These are phyloP conservation scores for Caenorhabditis uteleia DNA, from an alignment of 2,888 invertebrate species.

Conservation along the genomic window DNA sequence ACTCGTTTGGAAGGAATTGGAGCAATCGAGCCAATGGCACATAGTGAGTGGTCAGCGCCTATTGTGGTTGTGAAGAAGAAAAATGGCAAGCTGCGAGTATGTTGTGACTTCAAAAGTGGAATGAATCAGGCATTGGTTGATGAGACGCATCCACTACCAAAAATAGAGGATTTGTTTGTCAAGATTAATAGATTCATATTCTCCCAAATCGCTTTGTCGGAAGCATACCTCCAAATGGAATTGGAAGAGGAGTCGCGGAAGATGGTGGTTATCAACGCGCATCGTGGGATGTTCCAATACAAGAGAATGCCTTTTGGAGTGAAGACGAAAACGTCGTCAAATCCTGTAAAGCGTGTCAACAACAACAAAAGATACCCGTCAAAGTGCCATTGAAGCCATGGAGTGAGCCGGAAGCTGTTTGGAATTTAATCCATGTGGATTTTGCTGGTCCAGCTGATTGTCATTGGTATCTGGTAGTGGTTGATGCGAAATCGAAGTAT, in stretches of 20 bases:
- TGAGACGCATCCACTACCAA: conserved; percentile 48
- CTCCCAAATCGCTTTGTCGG: conserved; percentile 47
- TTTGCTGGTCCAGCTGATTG: conserved; percentile 68
- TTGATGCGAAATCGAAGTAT: conserved; percentile 72
- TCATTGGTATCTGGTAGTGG: conserved; percentile 64
- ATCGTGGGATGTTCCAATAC: conserved; percentile 46
- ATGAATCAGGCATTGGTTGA: conserved; percentile 43
- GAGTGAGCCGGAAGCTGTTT: conserved; percentile 45
- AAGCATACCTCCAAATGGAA: conserved; percentile 53
- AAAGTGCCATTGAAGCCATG: conserved; percentile 34
- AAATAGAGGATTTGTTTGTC: conserved; percentile 42
- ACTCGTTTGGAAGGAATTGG: conserved; percentile 25
- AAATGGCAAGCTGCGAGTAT: conserved; percentile 47
- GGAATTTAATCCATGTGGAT: conserved; percentile 71
- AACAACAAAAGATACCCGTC: conserved; percentile 3
- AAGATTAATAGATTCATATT: conserved; percentile 45
- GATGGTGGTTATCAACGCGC: conserved; percentile 46
- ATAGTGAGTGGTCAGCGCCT: conserved; percentile 51
- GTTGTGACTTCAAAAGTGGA: conserved; percentile 52
- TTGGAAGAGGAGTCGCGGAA: conserved; percentile 37
- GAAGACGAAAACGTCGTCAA: conserved; percentile 33
- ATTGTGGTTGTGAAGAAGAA: conserved; percentile 47
- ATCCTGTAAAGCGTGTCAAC: conserved; percentile 48
- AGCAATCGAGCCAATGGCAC: conserved; percentile 34
- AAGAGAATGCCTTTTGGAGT: conserved; percentile 53